A percentile compares a stretch with the other conserved stretches of the same genome.
These are phyloP conservation scores for Ashinkailepas kermadecensis DNA, from an alignment of 2,888 invertebrate species.

Conservation along the genomic window DNA sequence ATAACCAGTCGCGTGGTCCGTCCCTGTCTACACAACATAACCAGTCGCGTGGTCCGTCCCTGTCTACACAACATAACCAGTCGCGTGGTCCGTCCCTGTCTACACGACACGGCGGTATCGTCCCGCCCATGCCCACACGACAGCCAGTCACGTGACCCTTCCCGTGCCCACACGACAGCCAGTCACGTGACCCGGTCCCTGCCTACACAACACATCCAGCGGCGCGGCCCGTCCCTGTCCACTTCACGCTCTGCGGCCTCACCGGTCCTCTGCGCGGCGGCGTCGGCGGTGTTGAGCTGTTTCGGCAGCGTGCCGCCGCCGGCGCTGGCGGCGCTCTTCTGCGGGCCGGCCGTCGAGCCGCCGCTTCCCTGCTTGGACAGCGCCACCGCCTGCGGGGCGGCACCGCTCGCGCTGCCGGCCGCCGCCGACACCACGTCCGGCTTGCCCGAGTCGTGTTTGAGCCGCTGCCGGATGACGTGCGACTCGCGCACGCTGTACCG, in stretches of 20 bases:
- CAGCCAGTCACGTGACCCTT: too few species aligned
- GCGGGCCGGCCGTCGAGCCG: conserved; percentile 34
- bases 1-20: too few species aligned
- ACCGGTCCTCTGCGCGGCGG: not conserved
- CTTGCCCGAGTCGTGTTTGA: conserved; percentile 27
- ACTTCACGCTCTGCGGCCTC: not conserved
- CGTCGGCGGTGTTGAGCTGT: not conserved
- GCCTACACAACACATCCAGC: not conserved
- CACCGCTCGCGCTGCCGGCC: conserved; percentile 25
- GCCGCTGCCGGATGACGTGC: conserved; percentile 64
- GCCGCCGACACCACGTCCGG: conserved; percentile 17
- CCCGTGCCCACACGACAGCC: too few species aligned
- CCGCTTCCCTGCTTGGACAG: not conserved
- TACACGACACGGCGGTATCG: too few species aligned
- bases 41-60: too few species aligned
- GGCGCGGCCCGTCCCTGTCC: not conserved
- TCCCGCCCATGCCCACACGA: too few species aligned
- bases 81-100: too few species aligned
- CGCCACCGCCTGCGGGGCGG: conserved; percentile 8
- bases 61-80: too few species aligned
- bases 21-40: too few species aligned
- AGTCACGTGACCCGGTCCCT: not conserved
- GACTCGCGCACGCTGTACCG: conserved; percentile 88
- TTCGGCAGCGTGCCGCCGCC: conserved; percentile 11
- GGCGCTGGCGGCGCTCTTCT: conserved; percentile 40